These are phyloP conservation scores for Chymomyza costata DNA, from an alignment of 1,140 invertebrate genomes.

Conservation along the genomic window DNA sequence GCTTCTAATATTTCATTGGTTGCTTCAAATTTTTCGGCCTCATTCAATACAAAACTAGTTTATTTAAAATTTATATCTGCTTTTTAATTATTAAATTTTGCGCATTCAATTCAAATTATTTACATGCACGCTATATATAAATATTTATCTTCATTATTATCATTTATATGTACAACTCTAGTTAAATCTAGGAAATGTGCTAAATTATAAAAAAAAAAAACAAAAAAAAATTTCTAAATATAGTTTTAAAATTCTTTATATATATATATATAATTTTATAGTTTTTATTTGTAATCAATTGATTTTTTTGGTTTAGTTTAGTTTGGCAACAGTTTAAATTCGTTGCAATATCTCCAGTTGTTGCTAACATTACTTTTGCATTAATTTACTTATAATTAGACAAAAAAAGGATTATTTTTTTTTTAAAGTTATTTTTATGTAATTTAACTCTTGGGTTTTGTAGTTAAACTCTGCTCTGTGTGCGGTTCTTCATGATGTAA, in stretches of 20 bases:
- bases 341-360: constrained; percentile 70
- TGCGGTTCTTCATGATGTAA: too few species aligned
- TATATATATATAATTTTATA: constrained; percentile 49
- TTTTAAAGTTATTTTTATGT: constrained; percentile 9
- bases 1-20: too few species aligned
- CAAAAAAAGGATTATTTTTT: constrained; percentile 53
- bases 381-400: constrained; percentile 65
- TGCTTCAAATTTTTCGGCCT: too few species aligned
- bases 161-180: constrained; percentile 60
- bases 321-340: constrained; percentile 71
- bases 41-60: too few species aligned
- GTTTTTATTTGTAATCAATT: constrained; percentile 46
- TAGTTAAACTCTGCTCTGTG: too few species aligned
- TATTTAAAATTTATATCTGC: too few species aligned
- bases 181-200: constrained; percentile 63
- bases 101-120: too few species aligned
- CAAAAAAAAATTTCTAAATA: constrained; percentile 30
- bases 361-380: constrained; percentile 54
- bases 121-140: too few species aligned
- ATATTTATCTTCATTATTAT: constrained; percentile 28
- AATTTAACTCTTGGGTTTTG: neutral
- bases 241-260: constrained; percentile 58
- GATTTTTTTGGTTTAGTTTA: constrained; percentile 52
- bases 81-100: too few species aligned
- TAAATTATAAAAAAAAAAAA: constrained; percentile 58